These are phyloP conservation scores for Notarius lentiginosus DNA, from an alignment of 2,113 vertebrate species.

Conservation along the genomic window DNA sequence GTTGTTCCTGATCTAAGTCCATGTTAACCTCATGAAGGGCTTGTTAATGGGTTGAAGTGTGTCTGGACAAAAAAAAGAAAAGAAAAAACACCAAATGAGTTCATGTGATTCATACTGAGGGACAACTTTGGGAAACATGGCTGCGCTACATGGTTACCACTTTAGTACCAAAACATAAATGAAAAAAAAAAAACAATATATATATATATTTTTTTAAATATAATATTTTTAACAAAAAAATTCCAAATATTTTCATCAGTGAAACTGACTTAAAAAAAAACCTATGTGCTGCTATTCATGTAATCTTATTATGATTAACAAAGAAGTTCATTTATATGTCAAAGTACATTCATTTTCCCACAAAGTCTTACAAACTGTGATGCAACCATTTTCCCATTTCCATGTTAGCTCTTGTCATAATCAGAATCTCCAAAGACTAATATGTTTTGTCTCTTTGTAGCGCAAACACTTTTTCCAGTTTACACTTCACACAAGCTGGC, in stretches of 20 bases:
- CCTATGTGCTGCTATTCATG: not conserved
- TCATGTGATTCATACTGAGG: not conserved
- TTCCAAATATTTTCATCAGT: not conserved
- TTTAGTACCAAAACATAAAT: not conserved
- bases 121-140: not conserved
- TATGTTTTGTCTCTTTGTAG: not conserved
- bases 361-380: not conserved
- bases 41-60: not conserved
- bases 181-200: not conserved
- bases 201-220: not conserved
- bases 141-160: not conserved
- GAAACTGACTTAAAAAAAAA: not conserved
- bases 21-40: not conserved
- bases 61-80: not conserved
- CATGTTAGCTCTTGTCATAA: not conserved
- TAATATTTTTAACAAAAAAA: too few relatives aligned
- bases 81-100: not conserved
- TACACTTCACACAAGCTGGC: constrained; percentile 14
- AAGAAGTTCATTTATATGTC: not conserved
- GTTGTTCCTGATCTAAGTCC: not conserved
- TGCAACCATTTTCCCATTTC: not conserved
- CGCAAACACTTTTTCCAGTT: constrained; percentile 27
- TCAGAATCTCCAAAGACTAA: not conserved
- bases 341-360: not conserved
- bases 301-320: not conserved